Base-by-base conservation (phyloP, 2,888 invertebrate genomes). In the Ischnura elegans region DNA sequence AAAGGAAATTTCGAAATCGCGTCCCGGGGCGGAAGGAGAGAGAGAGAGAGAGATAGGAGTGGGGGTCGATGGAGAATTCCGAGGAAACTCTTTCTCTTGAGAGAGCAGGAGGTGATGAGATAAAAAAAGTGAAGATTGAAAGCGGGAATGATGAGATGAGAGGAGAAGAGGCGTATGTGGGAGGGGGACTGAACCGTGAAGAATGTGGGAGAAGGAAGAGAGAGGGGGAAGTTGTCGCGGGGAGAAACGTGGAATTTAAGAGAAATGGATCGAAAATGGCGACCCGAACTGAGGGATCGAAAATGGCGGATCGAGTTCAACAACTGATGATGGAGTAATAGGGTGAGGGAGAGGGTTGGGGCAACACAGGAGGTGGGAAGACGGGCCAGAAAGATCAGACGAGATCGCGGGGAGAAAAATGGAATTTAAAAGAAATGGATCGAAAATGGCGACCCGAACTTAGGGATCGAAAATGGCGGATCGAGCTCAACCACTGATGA, bases 1-100 rank as follows among this genome's bases (percentile, higher is more conserved):
- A 76, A 76, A 76, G 76, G 76, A 76, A 76, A 76, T 76, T n/a
- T 76, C 29, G 76, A 76, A 76, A 36, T 76, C 76, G 76, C 29
- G 76, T 76, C 29, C 36, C 76, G 76, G 76, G 16, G 76, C 10
- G 76, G 36, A 76, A 76, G 29, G 36, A 76, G 76, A 66, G 66
- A n/a, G 66, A 66, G 66, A 4, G 29, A 6, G 29, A 29, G 29
- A 6, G 66, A 76, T 36, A 3, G 36, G 76, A 10, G 36, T 0
- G 76, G 10, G 76, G 76, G 36, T 10, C 1, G 36, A 36, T 29
- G 6, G 25, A 76, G 76, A 36, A 76, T 36, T 76, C 76, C 29
- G 36, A 36, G 2, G 29, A 76, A 76, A 76, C 29, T 76, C 29
- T 76, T 76, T 76, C 13, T 76, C 36, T 29, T 2, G 76, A 16